Conservation (phyloP, 2,797 vertebrate species). For the Lindbergichthys nudifrons region DNA sequence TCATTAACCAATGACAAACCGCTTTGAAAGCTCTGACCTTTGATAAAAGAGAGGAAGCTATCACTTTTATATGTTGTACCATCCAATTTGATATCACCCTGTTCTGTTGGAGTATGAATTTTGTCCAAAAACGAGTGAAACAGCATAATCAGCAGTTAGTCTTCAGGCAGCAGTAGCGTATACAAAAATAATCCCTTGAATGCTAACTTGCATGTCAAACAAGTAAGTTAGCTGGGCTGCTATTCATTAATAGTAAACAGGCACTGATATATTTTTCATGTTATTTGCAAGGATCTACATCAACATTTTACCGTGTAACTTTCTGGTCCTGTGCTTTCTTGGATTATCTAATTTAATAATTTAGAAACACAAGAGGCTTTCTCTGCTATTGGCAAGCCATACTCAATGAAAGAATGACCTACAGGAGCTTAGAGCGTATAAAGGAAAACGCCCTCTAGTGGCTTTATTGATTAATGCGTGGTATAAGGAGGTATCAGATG, state of each 20-base stretch:
- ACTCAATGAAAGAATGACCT: no score
- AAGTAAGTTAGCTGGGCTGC: no score
- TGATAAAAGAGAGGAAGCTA: neutral
- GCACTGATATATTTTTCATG: no score
- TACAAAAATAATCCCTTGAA: neutral
- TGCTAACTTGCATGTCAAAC: neutral
- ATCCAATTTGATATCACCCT: neutral
- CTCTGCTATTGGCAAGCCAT: no score
- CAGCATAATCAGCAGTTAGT: neutral
- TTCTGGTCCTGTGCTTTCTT: neutral
- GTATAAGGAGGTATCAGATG: no score
- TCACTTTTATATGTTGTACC: neutral
- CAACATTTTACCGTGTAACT: no score
- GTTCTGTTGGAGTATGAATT: neutral
- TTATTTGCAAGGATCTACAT: no score
- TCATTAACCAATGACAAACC: neutral
- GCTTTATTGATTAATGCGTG: no score
- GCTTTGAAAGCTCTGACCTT: neutral
- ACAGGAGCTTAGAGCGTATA: no score
- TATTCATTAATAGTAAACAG: no score
- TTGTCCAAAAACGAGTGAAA: neutral
- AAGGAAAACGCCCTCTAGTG: no score
- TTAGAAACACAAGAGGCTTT: neutral
- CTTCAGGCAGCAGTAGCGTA: neutral
- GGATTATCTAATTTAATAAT: neutral